phyloP scores from a whole-genome alignment of 2,113 vertebrate genomes.

The Fulica atra region DNA sequence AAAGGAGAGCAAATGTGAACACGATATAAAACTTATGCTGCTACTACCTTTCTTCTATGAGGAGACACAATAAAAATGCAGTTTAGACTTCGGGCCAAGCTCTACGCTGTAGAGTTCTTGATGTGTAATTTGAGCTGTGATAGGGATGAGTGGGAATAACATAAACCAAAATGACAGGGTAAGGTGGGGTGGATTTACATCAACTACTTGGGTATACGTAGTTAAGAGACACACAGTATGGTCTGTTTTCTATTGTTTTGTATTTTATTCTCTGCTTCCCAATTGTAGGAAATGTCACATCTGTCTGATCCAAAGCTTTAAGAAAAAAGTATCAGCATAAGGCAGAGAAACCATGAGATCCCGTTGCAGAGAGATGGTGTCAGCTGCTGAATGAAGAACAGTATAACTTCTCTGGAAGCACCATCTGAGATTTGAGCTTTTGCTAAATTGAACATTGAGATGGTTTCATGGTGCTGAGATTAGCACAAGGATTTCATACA shows the following conservation, averaged over 20 bases:
- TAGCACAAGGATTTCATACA: background rate
- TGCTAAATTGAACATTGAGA: background rate
- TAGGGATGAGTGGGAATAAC: background rate
- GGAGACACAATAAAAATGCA: background rate
- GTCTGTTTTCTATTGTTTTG: background rate
- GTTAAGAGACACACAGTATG: background rate
- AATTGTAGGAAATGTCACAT: background rate
- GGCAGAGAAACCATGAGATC: background rate
- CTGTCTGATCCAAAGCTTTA: background rate
- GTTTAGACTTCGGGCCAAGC: background rate
- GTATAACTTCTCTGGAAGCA: background rate
- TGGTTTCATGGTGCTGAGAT: background rate
- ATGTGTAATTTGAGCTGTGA: background rate
- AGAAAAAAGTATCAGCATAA: background rate
- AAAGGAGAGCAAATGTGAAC: background rate
- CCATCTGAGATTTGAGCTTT: background rate
- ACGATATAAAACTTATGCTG: background rate
- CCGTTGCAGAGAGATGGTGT: background rate
- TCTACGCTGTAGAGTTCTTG: background rate
- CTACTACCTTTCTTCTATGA: background rate
- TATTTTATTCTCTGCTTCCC: background rate
- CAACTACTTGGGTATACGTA: background rate
- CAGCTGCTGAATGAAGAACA: background rate
- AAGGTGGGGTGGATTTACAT: background rate
- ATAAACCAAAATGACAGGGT: background rate